Evolutionary conservation across 2,888 invertebrate genomes (phyloP).

Genomic region (Clitarchus hookeri): DNA sequence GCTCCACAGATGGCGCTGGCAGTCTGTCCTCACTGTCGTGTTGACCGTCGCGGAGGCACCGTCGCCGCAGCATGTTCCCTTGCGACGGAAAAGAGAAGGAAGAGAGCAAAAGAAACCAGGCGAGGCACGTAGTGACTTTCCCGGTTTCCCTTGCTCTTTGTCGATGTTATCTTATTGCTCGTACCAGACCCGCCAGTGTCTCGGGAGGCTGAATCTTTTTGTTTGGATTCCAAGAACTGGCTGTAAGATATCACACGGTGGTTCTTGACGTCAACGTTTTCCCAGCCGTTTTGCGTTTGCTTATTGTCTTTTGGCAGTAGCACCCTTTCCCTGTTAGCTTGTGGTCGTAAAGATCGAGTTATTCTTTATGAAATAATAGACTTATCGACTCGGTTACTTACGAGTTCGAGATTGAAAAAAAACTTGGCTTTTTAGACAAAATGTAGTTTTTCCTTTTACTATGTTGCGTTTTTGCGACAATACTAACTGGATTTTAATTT

Average conservation of each 20-base stretch:
- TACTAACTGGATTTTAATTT: too few relatives aligned
- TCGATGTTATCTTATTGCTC: background rate
- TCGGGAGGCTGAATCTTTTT: background rate
- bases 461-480: too few relatives aligned
- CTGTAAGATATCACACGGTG: background rate
- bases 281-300: background rate
- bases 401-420: too few relatives aligned
- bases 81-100: background rate
- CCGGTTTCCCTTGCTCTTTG: background rate
- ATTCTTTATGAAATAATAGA: too few relatives aligned
- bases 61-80: background rate
- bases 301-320: too few relatives aligned
- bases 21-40: background rate
- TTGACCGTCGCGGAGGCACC: background rate
- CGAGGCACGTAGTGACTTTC: background rate
- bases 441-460: too few relatives aligned
- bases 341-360: too few relatives aligned
- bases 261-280: background rate
- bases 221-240: background rate
- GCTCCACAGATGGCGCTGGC: background rate
- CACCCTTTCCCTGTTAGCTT: too few relatives aligned
- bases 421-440: too few relatives aligned
- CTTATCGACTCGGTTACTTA: too few relatives aligned
- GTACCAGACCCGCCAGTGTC: background rate
- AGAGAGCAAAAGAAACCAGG: background rate